Base-by-base conservation (phyloP, 2,113 vertebrate genomes). In the Nipponia nippon region DNA sequence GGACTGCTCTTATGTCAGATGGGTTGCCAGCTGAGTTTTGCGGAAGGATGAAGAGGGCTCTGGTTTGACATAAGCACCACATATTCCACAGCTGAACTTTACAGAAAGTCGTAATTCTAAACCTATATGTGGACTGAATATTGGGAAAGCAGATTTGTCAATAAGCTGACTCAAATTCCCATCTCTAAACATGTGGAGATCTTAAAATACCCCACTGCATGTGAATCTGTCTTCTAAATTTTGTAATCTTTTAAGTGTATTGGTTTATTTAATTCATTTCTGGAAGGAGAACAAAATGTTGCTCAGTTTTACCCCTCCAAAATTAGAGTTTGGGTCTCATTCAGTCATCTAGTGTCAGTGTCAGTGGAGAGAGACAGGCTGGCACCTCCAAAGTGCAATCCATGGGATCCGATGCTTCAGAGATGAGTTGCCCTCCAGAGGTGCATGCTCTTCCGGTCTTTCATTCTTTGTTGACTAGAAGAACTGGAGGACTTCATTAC, bases 341-440 rank as follows among this genome's bases (percentile, higher is more conserved):
- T 67, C 44, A 34, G 6, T 13, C 86, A 58, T 36, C 7, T 23
- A 16, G 16, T 5, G 34, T 76, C 47, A 5, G 27, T 4, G 5
- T 27, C n/a, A 42, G 16, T 32, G n/a, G 29, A n/a, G 21, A 69
- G 42, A 13, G 30, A 40, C 42, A 71, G 30, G 23, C 4, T 58
- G 63, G 16, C 34, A 42, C 6, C 30, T 62, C 59, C 4, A 0
- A 20, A 20, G 7, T 2, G 32, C 0, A 4, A n/a, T 13, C 65
- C 25, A 2, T 0, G 13, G 46, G 40, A 58, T 67, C 26, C 30
- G 23, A 3, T 0, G 0, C 16, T 10, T 47, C 17, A 76, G 66
- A 47, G 26, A 30, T 9, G 30, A 70, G 27, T 9, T 73, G 23
- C 21, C 19, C 30, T 65, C 36, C 88, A 52, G 34, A 61, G 25